These are phyloP conservation scores for Melanotus villosus DNA, from an alignment of 2,888 invertebrate genomes.

Conservation along the genomic window DNA sequence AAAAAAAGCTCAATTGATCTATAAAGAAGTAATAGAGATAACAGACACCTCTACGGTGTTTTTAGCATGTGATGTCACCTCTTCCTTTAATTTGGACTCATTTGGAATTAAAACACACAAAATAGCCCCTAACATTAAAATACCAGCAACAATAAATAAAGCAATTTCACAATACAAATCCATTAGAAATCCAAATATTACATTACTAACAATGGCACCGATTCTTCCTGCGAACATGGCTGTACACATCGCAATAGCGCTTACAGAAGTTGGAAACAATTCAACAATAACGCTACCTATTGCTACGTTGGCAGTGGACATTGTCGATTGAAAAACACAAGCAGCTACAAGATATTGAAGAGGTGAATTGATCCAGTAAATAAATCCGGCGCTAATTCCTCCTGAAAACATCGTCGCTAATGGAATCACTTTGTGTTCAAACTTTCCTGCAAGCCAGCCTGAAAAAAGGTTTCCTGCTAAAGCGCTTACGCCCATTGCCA, in stretches of 20 bases:
- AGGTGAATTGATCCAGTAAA: slow-evolving; percentile 73
- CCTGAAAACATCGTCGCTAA: slow-evolving; percentile 52
- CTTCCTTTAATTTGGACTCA: not conserved
- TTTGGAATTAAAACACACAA: slow-evolving; percentile 66
- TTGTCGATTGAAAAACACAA: slow-evolving; percentile 69
- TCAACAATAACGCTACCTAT: slow-evolving; percentile 64
- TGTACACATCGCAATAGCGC: slow-evolving; percentile 77
- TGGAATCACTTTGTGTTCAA: slow-evolving; percentile 58
- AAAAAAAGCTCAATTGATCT: no score
- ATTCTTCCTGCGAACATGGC: slow-evolving; percentile 76
- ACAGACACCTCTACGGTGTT: slow-evolving; percentile 39
- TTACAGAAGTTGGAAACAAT: slow-evolving; percentile 66
- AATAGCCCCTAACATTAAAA: slow-evolving; percentile 66
- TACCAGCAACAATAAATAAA: slow-evolving; percentile 73
- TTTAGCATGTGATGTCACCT: not conserved
- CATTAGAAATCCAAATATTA: slow-evolving; percentile 75
- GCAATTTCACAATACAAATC: slow-evolving; percentile 77
- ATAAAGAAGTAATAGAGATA: slow-evolving; percentile 27
- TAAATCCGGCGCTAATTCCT: slow-evolving; percentile 72
- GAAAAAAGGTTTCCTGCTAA: slow-evolving; percentile 76
- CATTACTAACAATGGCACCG: slow-evolving; percentile 77
- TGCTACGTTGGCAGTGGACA: slow-evolving; percentile 69
- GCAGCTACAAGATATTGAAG: slow-evolving; percentile 73
- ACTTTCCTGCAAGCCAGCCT: slow-evolving; percentile 71
- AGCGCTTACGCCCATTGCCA: slow-evolving; percentile 78